Evolutionary conservation across 2,113 vertebrate genomes (phyloP).

Genomic region (Plotosus lineatus): DNA sequence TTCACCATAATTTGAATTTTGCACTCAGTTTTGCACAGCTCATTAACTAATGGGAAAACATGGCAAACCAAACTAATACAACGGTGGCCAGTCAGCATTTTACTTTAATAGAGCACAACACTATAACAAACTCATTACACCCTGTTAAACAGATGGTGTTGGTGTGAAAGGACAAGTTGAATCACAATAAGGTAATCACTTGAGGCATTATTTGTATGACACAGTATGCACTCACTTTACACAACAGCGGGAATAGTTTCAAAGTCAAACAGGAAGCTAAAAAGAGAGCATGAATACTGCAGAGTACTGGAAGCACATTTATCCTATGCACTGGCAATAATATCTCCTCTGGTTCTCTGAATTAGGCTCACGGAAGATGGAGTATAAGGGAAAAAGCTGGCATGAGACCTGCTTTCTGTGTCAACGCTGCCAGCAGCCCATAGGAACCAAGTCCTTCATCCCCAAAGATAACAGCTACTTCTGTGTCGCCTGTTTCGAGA

Average conservation of each 20-base stretch:
- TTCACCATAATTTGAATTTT: background rate
- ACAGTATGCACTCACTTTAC: background rate
- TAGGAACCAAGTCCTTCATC: conserved; percentile 98
- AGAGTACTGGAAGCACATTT: background rate
- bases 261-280: background rate
- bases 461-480: conserved; percentile 91
- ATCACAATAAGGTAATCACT: background rate
- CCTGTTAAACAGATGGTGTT: background rate
- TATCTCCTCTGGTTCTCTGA: conserved; percentile 30
- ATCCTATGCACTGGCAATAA: background rate
- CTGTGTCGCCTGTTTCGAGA: conserved; percentile 93
- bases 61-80: background rate
- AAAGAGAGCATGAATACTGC: background rate
- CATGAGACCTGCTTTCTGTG: conserved; percentile 98
- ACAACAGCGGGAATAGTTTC: background rate
- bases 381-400: conserved; percentile 97
- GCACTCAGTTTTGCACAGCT: background rate
- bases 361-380: conserved; percentile 96
- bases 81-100: background rate
- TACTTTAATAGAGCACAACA: background rate
- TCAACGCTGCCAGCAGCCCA: conserved; percentile 91
- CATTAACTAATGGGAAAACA: background rate
- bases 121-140: background rate
- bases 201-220: background rate
- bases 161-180: background rate